Evolutionary conservation across 2,888 invertebrate species (phyloP), one percentile per base, ranked within the genome.

Genomic region (Eumacrocentrus americanus): DNA sequence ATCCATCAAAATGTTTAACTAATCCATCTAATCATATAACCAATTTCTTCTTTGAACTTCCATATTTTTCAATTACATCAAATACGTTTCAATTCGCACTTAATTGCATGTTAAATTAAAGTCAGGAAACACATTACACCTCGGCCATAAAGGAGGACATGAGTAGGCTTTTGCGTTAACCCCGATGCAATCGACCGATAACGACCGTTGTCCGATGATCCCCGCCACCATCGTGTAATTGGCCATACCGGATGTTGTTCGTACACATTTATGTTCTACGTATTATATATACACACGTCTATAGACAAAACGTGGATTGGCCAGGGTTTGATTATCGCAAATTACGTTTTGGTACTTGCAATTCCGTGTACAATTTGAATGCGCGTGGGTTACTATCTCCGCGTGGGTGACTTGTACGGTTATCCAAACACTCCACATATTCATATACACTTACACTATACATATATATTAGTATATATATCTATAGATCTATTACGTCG

Each of bases 261-360:
- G 16, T 16, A 34, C 9, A 29, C 35, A 35, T 51, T 37, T 51
- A 51, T 37, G 37, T 34, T 34, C 22, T 22, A 37, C 37, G 37
- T 37, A n/a, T 37, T 5, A 37, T 37, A 11, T n/a, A 46, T 46
- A 12, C 40, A 52, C 58, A 62, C 48, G 63, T 48, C 46, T 48
- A 48, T 42, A 52, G 48, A 57, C 61, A 62, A 51, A 46, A 58
- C 58, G 52, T 46, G 55, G 59, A 62, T 63, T 61, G 55, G 55
- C 42, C 60, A 51, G 61, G 57, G 60, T 47, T 62, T 67, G 63
- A 65, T 67, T 67, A 67, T 67, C 67, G 64, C 60, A 63, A 67
- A 67, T 67, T 65, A 61, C 60, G 59, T 64, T 67, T 65, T 63
- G 59, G 67, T 55, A 61, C 62, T 62, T 38, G 58, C 63, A 50